Evolutionary conservation across 2,888 invertebrate genomes (phyloP).

Genomic region (Drosophila rellima): DNA sequence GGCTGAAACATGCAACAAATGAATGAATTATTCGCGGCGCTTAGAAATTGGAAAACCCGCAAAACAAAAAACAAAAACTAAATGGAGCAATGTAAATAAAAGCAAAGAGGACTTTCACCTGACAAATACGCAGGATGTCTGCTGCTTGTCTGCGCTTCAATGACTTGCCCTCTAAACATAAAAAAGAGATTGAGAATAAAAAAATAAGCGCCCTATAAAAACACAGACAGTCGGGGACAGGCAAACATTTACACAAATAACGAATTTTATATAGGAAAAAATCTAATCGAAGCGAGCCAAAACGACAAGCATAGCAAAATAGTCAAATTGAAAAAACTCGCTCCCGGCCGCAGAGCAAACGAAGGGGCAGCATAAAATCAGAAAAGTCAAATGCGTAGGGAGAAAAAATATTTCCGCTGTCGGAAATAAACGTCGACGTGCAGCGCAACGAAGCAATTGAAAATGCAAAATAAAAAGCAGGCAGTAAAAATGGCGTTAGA

Average conservation of each 20-base stretch:
- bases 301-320: conserved; percentile 57
- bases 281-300: conserved; percentile 73
- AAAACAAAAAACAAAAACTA: conserved; percentile 16
- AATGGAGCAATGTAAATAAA: conserved; percentile 47
- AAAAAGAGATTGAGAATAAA: conserved; percentile 18
- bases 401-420: conserved; percentile 67
- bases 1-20: conserved; percentile 53
- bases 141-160: conserved; percentile 74
- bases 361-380: conserved; percentile 44
- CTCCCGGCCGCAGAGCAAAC: conserved; percentile 30
- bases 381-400: conserved; percentile 65
- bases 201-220: conserved; percentile 43
- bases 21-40: conserved; percentile 67
- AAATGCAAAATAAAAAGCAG: conserved; percentile 71
- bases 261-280: conserved; percentile 64
- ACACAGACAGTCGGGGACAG: conserved; percentile 32
- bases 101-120: conserved; percentile 75
- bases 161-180: conserved; percentile 55
- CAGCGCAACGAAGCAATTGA: conserved; percentile 65
- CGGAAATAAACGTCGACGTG: conserved; percentile 49
- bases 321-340: conserved; percentile 52
- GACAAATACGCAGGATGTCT: conserved; percentile 71
- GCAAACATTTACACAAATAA: conserved; percentile 66
- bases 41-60: conserved; percentile 62
- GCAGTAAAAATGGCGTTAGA: conserved; percentile 67